Conservation (phyloP, 2,113 vertebrate species). For the Lampris incognitus region DNA sequence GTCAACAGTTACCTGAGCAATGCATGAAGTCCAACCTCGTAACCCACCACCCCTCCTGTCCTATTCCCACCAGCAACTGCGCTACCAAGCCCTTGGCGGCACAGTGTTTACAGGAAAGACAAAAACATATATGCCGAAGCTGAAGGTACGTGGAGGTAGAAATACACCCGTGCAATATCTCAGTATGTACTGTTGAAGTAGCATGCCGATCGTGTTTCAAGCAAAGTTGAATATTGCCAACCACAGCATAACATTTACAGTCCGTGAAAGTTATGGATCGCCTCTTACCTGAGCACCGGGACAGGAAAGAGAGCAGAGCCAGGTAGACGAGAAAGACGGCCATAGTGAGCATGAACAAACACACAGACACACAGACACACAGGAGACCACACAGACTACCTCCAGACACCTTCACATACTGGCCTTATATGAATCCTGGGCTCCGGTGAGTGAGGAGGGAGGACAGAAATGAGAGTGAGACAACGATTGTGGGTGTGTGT, state of each 20-base stretch:
- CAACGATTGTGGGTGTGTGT: constrained; percentile 37
- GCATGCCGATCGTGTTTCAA: no score
- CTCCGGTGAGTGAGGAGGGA: constrained; percentile 11
- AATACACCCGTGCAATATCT: no score
- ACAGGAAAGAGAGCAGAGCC: constrained; percentile 56
- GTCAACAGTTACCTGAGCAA: background rate
- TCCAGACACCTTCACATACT: constrained; percentile 46
- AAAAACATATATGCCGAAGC: no score
- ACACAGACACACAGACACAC: constrained; percentile 16
- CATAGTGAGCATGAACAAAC: constrained; percentile 64
- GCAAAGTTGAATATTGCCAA: no score
- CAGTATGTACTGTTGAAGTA: no score
- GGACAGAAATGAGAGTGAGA: constrained; percentile 5
- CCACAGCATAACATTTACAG: background rate
- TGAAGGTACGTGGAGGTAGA: no score
- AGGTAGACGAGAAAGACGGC: constrained; percentile 61
- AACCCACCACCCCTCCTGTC: background rate
- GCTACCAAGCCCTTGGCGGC: no score
- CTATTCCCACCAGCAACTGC: background rate
- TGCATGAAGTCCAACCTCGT: background rate
- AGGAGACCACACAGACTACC: constrained; percentile 33
- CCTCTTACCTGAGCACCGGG: constrained; percentile 74
- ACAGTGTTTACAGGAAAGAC: no score
- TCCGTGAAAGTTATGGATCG: background rate
- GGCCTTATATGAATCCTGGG: constrained; percentile 11